These are phyloP conservation scores for Philaethria dido DNA, from an alignment of 2,888 invertebrate species.

Conservation along the genomic window DNA sequence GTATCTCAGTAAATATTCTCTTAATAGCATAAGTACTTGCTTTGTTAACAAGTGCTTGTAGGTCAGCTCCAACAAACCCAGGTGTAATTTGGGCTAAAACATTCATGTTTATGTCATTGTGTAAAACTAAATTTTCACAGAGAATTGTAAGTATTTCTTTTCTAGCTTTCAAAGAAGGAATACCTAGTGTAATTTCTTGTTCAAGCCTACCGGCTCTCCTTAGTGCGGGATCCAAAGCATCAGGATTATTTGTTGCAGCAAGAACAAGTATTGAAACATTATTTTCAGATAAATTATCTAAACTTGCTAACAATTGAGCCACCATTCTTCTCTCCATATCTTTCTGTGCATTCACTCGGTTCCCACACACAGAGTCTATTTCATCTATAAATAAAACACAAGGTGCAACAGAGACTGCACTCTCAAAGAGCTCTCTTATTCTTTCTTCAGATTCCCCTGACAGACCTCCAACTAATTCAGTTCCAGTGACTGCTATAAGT, in stretches of 20 bases:
- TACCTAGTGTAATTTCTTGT: slow-evolving; percentile 96
- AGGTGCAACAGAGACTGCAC: slow-evolving; percentile 89
- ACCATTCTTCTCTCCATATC: slow-evolving; percentile 99
- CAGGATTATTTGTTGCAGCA: slow-evolving; percentile 98
- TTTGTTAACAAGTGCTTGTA: slow-evolving; percentile 93
- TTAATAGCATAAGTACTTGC: slow-evolving; percentile 95
- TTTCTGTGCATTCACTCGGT: slow-evolving; percentile 94
- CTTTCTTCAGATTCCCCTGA: slow-evolving; percentile 98
- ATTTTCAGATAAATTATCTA: slow-evolving; percentile 89
- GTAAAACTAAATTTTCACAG: slow-evolving; percentile 87
- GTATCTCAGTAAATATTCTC: slow-evolving; percentile 73
- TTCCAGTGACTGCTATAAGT: slow-evolving; percentile 93
- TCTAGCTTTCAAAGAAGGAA: slow-evolving; percentile 94
- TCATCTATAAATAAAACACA: slow-evolving; percentile 97
- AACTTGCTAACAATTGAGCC: slow-evolving; percentile 93
- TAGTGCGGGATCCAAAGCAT: slow-evolving; percentile 95
- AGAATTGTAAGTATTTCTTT: slow-evolving; percentile 90
- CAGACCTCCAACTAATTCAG: slow-evolving; percentile 96
- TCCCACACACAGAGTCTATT: slow-evolving; percentile 97
- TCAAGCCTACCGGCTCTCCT: slow-evolving; percentile 96
- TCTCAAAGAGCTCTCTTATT: slow-evolving; percentile 95
- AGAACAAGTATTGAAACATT: slow-evolving; percentile 93
- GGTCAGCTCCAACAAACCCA: slow-evolving; percentile 98
- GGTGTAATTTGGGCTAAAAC: slow-evolving; percentile 93
- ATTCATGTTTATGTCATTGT: slow-evolving; percentile 88